phyloP scores from a whole-genome alignment of 1,140 invertebrate species.

The Bombus breviceps region DNA sequence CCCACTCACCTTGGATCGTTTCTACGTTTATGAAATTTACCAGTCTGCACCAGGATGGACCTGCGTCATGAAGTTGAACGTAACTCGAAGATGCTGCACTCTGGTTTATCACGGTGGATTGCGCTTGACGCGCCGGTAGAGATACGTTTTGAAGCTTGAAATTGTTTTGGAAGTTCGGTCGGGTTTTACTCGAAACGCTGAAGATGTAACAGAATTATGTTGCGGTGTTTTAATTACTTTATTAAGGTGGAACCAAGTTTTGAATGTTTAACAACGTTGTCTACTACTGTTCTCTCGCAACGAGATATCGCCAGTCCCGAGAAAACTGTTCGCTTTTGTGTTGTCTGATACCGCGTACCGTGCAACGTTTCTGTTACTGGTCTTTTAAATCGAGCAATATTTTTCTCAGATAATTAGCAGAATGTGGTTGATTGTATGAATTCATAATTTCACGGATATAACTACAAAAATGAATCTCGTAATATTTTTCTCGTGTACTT shows the following conservation, averaged over 20 bases:
- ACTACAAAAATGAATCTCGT: background rate
- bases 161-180: background rate
- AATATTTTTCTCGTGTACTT: background rate
- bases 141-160: background rate
- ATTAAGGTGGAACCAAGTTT: background rate
- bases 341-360: background rate
- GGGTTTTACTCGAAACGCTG: background rate
- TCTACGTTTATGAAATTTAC: slow-evolving; percentile 21
- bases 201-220: background rate
- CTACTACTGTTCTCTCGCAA: background rate
- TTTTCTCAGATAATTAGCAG: background rate
- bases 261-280: background rate
- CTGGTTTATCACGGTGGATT: background rate
- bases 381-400: background rate
- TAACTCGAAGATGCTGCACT: background rate
- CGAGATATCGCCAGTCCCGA: background rate
- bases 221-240: background rate
- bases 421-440: background rate
- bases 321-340: background rate
- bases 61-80: no score
- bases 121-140: background rate
- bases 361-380: no score
- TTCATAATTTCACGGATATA: background rate
- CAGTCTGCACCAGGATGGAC: background rate
- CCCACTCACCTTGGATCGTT: background rate